These are phyloP conservation scores for Pangasius krempfi DNA, from an alignment of 2,797 vertebrate genomes.

Conservation along the genomic window DNA sequence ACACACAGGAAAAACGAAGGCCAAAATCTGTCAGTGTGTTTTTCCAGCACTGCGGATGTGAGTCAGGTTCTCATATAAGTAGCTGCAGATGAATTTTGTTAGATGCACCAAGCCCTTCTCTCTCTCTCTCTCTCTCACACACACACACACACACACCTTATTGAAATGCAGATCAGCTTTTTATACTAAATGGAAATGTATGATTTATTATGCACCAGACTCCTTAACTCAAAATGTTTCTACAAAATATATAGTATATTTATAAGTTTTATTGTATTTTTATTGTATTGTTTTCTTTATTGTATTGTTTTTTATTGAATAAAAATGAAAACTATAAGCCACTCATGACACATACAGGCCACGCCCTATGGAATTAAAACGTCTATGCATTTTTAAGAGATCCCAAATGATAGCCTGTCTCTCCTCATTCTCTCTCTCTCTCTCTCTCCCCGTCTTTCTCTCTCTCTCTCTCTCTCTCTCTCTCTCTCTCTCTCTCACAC, in stretches of 20 bases:
- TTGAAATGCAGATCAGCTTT: not conserved
- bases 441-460: not conserved
- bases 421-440: not conserved
- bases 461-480: not conserved
- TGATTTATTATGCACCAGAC: not conserved
- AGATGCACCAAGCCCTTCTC: not conserved
- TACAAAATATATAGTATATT: not conserved
- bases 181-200: not conserved
- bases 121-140: not conserved
- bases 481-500: not conserved
- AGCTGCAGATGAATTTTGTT: conserved; percentile 19
- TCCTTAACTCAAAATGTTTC: not conserved
- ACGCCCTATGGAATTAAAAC: conserved; percentile 59
- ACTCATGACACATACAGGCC: conserved; percentile 57
- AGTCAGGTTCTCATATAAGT: not conserved
- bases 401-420: not conserved
- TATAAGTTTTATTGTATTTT: not conserved
- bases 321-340: not conserved
- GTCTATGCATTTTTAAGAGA: conserved; percentile 51
- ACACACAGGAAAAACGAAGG: conserved; percentile 14
- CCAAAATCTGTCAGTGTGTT: conserved; percentile 19
- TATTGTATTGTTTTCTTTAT: not conserved
- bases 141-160: not conserved
- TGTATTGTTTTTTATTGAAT: not conserved
- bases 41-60: conserved; percentile 15